phyloP scores from a whole-genome alignment of 2,888 invertebrate species.

The Ophraella communa region DNA sequence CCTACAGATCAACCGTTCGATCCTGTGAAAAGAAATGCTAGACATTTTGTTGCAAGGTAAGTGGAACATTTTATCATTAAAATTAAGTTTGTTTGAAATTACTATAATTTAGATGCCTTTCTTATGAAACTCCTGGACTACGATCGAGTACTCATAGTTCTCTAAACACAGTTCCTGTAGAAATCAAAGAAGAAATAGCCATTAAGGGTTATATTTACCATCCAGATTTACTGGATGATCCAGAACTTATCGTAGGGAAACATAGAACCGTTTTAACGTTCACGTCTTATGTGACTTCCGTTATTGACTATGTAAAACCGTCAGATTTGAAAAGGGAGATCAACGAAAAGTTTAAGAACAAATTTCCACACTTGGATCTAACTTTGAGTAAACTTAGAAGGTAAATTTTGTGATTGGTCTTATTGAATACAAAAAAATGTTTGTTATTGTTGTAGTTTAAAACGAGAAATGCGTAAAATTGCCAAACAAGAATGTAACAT shows the following conservation, averaged over 20 bases:
- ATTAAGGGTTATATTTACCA: slow-evolving; percentile 65
- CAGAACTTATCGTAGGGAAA: slow-evolving; percentile 87
- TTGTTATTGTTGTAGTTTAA: slow-evolving; percentile 71
- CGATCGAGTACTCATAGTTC: slow-evolving; percentile 56
- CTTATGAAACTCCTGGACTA: slow-evolving; percentile 73
- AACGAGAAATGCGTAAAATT: slow-evolving; percentile 94
- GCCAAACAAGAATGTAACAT: slow-evolving; percentile 82
- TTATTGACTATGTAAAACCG: slow-evolving; percentile 95
- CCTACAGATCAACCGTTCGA: slow-evolving; percentile 45
- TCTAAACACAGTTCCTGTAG: slow-evolving; percentile 61
- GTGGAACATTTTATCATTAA: not conserved
- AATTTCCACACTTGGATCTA: slow-evolving; percentile 93
- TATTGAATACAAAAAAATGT: not conserved
- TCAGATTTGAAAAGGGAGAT: slow-evolving; percentile 95
- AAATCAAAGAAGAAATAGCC: slow-evolving; percentile 57
- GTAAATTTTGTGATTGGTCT: slow-evolving; percentile 60
- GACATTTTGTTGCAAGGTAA: slow-evolving; percentile 10
- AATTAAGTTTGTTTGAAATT: no score
- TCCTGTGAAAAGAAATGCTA: slow-evolving; percentile 49
- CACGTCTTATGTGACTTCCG: slow-evolving; percentile 91
- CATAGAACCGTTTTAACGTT: slow-evolving; percentile 87
- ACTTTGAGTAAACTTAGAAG: slow-evolving; percentile 95
- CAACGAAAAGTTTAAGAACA: slow-evolving; percentile 94
- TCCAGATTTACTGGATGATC: slow-evolving; percentile 91
- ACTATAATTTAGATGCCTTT: slow-evolving; percentile 69